phyloP scores from a whole-genome alignment of 1,140 invertebrate genomes.

The Coptotermes formosanus region DNA sequence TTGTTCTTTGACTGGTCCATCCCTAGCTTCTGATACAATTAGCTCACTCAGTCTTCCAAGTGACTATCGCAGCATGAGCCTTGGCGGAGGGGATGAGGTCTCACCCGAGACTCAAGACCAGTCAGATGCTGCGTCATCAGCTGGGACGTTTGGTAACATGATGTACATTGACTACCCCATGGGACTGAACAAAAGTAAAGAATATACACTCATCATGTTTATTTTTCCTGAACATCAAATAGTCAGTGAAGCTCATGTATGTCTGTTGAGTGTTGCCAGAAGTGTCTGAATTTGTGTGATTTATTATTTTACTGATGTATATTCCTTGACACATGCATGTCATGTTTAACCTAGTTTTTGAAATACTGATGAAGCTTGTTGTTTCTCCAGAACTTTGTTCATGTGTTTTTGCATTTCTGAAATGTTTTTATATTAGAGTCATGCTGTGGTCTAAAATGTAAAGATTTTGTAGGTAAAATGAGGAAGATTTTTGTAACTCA shows the following conservation, averaged over 20 bases:
- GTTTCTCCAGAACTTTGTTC: not conserved
- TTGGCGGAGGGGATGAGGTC: conserved; percentile 20
- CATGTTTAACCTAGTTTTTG: not conserved
- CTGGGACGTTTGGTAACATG: conserved; percentile 29
- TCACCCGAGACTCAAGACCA: conserved; percentile 11
- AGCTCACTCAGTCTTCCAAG: conserved; percentile 39
- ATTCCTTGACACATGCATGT: not conserved
- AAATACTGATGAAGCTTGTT: not conserved
- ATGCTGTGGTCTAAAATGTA: not conserved
- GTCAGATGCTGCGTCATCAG: not conserved
- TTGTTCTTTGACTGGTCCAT: conserved; percentile 28
- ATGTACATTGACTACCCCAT: conserved; percentile 30
- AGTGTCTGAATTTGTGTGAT: not conserved
- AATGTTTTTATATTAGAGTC: not conserved
- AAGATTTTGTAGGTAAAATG: not conserved
- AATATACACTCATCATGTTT: not conserved
- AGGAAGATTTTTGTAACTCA: not conserved
- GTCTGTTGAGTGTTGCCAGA: not conserved
- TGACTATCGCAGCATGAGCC: conserved; percentile 27
- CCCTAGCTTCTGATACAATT: conserved; percentile 38
- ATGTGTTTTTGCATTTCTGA: not conserved
- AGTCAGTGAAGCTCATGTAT: not conserved
- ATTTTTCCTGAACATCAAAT: not conserved
- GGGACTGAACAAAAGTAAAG: conserved; percentile 31
- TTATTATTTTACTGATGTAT: no score